Conservation (phyloP, 2,113 vertebrate species). For the Orientallactaga bullata region DNA sequence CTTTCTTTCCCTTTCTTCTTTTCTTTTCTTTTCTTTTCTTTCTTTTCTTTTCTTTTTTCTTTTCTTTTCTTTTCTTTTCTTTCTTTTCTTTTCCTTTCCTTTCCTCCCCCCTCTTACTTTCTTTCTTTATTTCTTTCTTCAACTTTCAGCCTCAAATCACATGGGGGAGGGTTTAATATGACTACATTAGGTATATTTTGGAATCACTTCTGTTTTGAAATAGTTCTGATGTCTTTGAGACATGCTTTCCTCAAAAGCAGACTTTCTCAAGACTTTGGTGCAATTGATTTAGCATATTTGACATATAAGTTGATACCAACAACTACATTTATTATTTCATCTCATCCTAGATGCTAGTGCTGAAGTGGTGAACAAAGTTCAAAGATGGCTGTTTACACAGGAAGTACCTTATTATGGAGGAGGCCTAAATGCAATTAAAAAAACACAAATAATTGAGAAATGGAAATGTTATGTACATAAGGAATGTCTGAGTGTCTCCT, state of each 20-base stretch:
- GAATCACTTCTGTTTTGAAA: constrained; percentile 58
- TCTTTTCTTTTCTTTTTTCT: no score
- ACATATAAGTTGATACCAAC: constrained; percentile 29
- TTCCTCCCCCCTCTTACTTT: no score
- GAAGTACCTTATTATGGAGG: background rate
- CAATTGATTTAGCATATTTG: constrained; percentile 46
- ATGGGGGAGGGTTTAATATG: constrained; percentile 15
- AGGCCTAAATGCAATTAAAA: background rate
- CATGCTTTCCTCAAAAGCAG: constrained; percentile 59
- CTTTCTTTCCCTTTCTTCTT: no score
- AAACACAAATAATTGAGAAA: background rate
- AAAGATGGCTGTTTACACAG: background rate
- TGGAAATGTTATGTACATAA: background rate
- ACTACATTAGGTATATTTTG: constrained; percentile 43
- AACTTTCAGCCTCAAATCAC: constrained; percentile 63
- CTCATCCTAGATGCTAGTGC: background rate
- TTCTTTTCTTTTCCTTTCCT: no score
- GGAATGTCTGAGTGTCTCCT: background rate
- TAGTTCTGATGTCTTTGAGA: constrained; percentile 30
- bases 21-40: background rate
- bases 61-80: background rate
- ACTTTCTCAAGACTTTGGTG: constrained; percentile 61
- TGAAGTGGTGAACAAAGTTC: background rate
- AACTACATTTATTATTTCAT: constrained; percentile 38
- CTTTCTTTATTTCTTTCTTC: background rate